Evolutionary conservation across 2,113 vertebrate genomes (phyloP), one percentile per base, ranked within the genome.

Genomic region (Phalacrocorax pelagicus): DNA sequence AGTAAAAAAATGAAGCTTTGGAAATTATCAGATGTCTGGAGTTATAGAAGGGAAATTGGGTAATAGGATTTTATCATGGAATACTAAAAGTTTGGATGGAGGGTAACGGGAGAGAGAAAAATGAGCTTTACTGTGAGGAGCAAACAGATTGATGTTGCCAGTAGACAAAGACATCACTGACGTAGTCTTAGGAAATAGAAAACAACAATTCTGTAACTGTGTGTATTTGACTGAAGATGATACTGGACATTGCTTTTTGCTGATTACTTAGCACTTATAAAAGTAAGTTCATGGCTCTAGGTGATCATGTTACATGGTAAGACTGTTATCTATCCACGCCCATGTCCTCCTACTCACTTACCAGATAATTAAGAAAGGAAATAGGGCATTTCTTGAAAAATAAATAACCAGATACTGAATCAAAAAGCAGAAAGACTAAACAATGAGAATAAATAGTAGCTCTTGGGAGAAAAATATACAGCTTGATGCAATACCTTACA

Each of bases 221-320:
- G 10, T 36, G 13, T 21, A 23, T 77, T 83, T 72, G 44, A 29
- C 24, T 2, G 4, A 72, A n/a, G 30, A 57, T 0, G 0, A 22
- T 11, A 66, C 7, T 69, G 21, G 0, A 2, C 1, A 0, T 22
- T 9, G 5, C 4, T 11, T 58, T 71, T 63, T 75, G 16, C 21
- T 74, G 22, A 38, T 51, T 74, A 36, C 12, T n/a, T 57, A 67
- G 8, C 10, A 30, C 1, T 3, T 57, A 34, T 12, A 23, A 57
- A 81, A 74, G 5, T 15, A 54, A 38, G 16, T 15, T 54, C 29
- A 26, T 44, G 49, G 5, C 27, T 82, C 15, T 27, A 44, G 11
- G n/a, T 55, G 13, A 73, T 44, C 1, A 1, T 57, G 17, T 61
- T 57, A 29, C 22, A 34, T 5, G 23, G 13, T 47, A 69, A 61